phyloP scores from a whole-genome alignment of 1,140 invertebrate genomes.

The Aphelinus certus region DNA sequence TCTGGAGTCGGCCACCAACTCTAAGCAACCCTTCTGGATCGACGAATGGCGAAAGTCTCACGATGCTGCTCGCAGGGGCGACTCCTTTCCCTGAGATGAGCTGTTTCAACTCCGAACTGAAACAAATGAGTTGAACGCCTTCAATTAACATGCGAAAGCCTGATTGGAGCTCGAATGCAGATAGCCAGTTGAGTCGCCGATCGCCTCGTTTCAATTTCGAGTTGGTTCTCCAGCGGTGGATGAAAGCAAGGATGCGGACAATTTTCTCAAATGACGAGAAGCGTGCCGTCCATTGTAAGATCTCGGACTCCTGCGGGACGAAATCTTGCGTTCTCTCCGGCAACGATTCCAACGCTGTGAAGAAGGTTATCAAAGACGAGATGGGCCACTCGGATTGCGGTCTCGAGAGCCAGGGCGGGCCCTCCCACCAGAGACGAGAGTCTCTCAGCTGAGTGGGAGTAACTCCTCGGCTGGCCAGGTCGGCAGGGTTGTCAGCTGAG shows the following conservation, averaged over 20 bases:
- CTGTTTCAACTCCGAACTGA: neutral
- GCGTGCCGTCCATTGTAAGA: neutral
- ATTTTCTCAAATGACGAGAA: neutral
- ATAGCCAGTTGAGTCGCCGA: neutral
- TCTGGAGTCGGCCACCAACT: neutral
- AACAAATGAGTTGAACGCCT: neutral
- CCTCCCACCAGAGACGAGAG: slow-evolving; percentile 37
- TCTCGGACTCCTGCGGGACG: neutral
- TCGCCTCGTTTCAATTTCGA: neutral
- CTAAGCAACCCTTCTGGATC: neutral
- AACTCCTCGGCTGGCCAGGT: slow-evolving; percentile 32
- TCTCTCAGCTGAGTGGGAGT: slow-evolving; percentile 19
- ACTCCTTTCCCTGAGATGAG: neutral
- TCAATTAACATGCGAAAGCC: neutral
- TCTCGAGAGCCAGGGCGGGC: slow-evolving; percentile 24
- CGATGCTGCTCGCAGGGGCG: neutral
- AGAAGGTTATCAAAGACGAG: too few relatives aligned
- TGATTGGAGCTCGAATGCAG: neutral
- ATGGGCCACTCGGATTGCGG: neutral
- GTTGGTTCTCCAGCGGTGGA: neutral
- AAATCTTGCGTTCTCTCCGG: neutral
- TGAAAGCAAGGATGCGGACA: neutral
- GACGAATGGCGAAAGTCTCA: neutral
- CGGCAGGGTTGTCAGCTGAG: slow-evolving; percentile 37
- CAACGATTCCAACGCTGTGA: too few relatives aligned